These are phyloP conservation scores for Chascanopsetta lugubris DNA, from an alignment of 2,113 vertebrate species.

Conservation along the genomic window DNA sequence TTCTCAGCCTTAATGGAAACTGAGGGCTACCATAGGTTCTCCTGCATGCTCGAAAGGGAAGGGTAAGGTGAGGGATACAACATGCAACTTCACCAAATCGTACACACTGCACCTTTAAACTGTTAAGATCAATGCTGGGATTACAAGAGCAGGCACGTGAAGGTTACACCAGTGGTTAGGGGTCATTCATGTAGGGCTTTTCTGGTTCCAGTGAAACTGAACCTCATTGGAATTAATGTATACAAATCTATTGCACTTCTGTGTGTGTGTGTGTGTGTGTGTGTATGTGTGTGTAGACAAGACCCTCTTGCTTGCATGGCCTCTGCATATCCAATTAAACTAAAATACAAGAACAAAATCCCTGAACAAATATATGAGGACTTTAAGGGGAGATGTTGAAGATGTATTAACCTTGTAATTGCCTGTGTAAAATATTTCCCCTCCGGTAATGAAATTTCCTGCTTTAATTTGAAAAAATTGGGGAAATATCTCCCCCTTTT, in stretches of 20 bases:
- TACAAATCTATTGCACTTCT: conserved; percentile 15
- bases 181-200: conserved; percentile 1
- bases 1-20: too few relatives aligned
- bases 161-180: neutral
- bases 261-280: conserved; percentile 2
- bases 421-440: conserved; percentile 75
- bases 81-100: too few relatives aligned
- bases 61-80: too few relatives aligned
- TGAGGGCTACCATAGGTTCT: too few relatives aligned
- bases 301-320: conserved; percentile 30
- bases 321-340: conserved; percentile 66
- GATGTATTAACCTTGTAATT: conserved; percentile 78
- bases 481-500: conserved; percentile 67
- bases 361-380: conserved; percentile 67
- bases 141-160: neutral
- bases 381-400: conserved; percentile 69
- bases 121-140: neutral
- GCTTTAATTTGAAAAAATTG: conserved; percentile 75
- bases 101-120: too few relatives aligned
- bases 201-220: conserved; percentile 12
- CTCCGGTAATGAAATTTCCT: conserved; percentile 73
- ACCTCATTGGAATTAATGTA: conserved; percentile 20
- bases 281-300: conserved; percentile 27
- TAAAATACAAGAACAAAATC: conserved; percentile 69
- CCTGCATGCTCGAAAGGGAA: too few relatives aligned